Conservation (phyloP, 2,113 vertebrate species). For the Scomber japonicus region DNA sequence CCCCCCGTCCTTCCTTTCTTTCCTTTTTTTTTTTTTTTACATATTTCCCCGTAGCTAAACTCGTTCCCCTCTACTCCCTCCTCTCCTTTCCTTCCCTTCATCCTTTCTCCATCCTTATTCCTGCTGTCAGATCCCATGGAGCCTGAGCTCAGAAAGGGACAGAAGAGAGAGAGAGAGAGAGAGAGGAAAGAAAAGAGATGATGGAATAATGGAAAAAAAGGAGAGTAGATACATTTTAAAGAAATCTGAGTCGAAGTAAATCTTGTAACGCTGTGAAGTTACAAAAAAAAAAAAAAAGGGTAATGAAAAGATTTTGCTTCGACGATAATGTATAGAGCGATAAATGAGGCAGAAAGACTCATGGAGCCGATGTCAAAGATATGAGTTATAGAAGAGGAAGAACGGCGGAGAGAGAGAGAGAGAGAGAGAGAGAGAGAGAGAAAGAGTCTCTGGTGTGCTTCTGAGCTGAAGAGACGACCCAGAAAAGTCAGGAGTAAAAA, state of each 20-base stretch:
- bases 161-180: too few species aligned
- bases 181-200: not conserved
- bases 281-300: not conserved
- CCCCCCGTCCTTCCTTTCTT: not conserved
- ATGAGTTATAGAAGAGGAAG: conserved; percentile 26
- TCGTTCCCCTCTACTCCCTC: not conserved
- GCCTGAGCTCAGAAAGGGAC: too few species aligned
- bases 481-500: conserved; percentile 77
- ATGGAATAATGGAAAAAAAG: too few species aligned
- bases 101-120: not conserved
- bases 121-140: conserved; percentile 7
- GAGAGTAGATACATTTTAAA: too few species aligned
- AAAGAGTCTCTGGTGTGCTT: conserved; percentile 40
- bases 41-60: too few species aligned
- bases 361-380: conserved; percentile 6
- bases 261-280: not conserved
- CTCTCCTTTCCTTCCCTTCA: not conserved
- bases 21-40: not conserved
- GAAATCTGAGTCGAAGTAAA: not conserved
- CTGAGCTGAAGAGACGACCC: conserved; percentile 67
- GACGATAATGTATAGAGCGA: not conserved
- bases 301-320: not conserved
- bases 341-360: conserved; percentile 12
- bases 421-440: too few species aligned
- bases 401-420: too few species aligned